Conservation (phyloP, 2,888 invertebrate genomes). For the Dysmachus trigonus region DNA sequence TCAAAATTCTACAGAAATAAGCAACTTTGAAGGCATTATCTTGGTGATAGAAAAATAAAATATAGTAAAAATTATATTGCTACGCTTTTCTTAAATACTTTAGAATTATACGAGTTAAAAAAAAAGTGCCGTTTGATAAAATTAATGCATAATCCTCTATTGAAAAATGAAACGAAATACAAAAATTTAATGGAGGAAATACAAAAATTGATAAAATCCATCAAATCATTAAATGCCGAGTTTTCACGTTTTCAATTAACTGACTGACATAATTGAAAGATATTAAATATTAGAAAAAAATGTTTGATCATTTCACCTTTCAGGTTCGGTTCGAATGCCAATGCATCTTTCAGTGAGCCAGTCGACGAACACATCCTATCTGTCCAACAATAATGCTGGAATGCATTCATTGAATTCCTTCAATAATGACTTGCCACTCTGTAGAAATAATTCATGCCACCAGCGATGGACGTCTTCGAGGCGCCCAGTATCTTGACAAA, state of each 20-base stretch:
- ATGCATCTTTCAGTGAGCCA: constrained; percentile 58
- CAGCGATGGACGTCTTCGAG: constrained; percentile 52
- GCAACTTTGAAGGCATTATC: no score
- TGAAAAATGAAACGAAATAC: no score
- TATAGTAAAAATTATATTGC: no score
- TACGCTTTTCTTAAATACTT: no score
- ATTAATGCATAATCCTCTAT: no score
- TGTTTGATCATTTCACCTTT: constrained; percentile 30
- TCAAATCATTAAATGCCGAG: no score
- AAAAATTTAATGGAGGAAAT: no score
- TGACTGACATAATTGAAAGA: not conserved
- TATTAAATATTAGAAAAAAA: not conserved
- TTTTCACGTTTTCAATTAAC: not conserved
- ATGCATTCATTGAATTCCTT: constrained; percentile 54
- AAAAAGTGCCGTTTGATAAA: no score
- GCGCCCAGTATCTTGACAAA: constrained; percentile 52
- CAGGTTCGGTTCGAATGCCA: constrained; percentile 63
- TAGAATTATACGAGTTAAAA: no score
- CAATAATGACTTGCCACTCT: constrained; percentile 51
- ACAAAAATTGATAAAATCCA: no score
- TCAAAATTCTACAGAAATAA: no score
- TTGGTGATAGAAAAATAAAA: no score
- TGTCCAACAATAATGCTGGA: constrained; percentile 46
- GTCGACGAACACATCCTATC: constrained; percentile 48
- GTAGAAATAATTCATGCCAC: constrained; percentile 50